phyloP scores from a whole-genome alignment of 2,888 invertebrate genomes.

The Germaria angustata region DNA sequence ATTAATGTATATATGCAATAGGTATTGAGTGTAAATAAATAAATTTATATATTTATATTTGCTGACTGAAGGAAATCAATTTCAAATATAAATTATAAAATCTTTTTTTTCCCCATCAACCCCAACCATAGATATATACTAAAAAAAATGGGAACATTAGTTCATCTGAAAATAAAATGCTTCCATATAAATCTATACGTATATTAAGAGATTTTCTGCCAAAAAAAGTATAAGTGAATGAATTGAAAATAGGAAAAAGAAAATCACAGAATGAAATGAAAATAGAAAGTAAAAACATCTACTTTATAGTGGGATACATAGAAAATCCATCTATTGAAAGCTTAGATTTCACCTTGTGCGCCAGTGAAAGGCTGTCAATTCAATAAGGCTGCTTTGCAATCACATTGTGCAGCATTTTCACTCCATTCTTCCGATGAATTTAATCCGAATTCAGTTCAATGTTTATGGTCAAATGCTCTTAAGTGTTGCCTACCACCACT shows the following conservation, averaged over 20 bases:
- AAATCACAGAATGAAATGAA: constrained; percentile 3
- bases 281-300: constrained; percentile 1
- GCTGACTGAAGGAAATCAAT: no score
- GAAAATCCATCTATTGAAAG: constrained; percentile 29
- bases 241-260: neutral
- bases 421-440: constrained; percentile 76
- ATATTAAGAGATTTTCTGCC: no score
- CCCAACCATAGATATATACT: no score
- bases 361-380: constrained; percentile 42
- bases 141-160: no score
- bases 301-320: constrained; percentile 2
- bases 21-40: no score
- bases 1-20: no score
- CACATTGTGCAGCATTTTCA: constrained; percentile 50
- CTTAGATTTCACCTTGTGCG: constrained; percentile 38
- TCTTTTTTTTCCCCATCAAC: no score
- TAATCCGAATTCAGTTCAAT: constrained; percentile 77
- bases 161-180: neutral
- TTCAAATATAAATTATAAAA: no score
- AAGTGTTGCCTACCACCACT: constrained; percentile 69
- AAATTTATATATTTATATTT: no score
- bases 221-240: neutral
- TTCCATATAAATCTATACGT: neutral
- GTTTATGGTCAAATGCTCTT: constrained; percentile 77
- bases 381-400: constrained; percentile 14